Evolutionary conservation across 2,888 invertebrate species (phyloP).

Genomic region (Lasius platythorax): DNA sequence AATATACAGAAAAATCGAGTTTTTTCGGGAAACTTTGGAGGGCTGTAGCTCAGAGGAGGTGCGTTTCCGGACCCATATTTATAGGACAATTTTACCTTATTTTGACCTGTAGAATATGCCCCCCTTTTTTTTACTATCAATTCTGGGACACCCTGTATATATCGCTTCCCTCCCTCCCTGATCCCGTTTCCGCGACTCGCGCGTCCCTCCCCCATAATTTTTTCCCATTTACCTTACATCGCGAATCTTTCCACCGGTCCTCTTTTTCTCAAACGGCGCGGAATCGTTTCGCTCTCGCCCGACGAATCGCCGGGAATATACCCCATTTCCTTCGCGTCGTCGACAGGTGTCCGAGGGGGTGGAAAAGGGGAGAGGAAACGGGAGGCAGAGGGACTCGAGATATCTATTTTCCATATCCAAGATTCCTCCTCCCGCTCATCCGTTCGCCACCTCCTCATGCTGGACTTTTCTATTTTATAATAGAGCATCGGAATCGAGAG

Average conservation of each 20-base stretch:
- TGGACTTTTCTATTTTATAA: conserved; percentile 24
- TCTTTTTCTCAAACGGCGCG: conserved; percentile 65
- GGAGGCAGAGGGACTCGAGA: conserved; percentile 56
- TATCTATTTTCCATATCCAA: conserved; percentile 74
- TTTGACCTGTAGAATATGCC: too few relatives aligned
- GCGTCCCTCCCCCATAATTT: conserved; percentile 7
- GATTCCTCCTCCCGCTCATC: conserved; percentile 25
- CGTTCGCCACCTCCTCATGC: neutral
- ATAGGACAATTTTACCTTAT: too few relatives aligned
- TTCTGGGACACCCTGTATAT: conserved; percentile 7
- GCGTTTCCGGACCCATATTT: too few relatives aligned
- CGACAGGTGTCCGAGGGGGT: conserved; percentile 67
- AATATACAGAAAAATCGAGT: too few relatives aligned
- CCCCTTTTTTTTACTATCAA: too few relatives aligned
- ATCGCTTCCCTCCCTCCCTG: neutral
- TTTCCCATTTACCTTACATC: conserved; percentile 4
- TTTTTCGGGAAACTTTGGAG: too few relatives aligned
- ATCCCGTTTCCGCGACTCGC: neutral
- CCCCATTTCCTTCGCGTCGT: conserved; percentile 76
- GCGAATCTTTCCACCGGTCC: conserved; percentile 26
- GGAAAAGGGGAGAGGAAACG: neutral
- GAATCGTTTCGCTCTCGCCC: conserved; percentile 68
- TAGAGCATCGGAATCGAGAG: neutral
- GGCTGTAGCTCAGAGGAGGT: too few relatives aligned
- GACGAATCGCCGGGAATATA: conserved; percentile 72